Conservation (phyloP, 2,888 invertebrate species). For the Trissonchulus latispiculum region DNA sequence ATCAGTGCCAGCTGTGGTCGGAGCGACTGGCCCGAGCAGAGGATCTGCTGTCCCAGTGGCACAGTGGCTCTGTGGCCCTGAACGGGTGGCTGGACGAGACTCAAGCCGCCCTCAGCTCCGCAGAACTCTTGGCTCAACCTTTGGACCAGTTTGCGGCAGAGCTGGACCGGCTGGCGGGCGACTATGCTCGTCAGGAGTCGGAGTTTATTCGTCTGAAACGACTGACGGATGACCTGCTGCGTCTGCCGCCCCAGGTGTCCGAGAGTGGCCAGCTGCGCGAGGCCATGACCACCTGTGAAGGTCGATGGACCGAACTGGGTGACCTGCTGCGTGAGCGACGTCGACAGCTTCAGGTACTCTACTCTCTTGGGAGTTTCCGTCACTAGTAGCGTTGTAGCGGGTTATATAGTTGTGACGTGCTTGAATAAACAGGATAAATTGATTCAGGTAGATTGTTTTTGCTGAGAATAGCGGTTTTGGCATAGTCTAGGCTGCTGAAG, state of each 20-base stretch:
- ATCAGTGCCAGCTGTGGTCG: not conserved
- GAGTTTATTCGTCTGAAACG: not conserved
- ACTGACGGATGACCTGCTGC: not conserved
- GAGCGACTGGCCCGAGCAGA: not conserved
- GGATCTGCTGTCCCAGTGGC: not conserved
- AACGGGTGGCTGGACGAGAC: not conserved
- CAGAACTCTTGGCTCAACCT: constrained; percentile 13
- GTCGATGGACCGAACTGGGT: not conserved
- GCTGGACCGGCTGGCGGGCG: not conserved
- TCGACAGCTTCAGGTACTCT: not conserved
- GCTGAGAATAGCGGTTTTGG: no score
- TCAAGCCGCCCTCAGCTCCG: not conserved
- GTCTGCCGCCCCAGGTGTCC: not conserved
- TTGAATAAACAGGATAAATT: no score
- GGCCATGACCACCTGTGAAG: not conserved
- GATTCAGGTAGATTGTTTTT: no score
- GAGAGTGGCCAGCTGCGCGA: not conserved
- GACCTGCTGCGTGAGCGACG: not conserved
- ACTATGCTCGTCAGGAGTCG: not conserved
- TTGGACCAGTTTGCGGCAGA: not conserved
- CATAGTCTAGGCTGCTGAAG: no score
- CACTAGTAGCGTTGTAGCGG: no score
- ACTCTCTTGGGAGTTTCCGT: no score
- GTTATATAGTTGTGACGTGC: no score
- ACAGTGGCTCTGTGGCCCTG: not conserved